Percentiles rank a stretch among this genome's conserved stretches.
phyloP scores from a whole-genome alignment of 2,888 invertebrate species.

The Melanargia galathea region DNA sequence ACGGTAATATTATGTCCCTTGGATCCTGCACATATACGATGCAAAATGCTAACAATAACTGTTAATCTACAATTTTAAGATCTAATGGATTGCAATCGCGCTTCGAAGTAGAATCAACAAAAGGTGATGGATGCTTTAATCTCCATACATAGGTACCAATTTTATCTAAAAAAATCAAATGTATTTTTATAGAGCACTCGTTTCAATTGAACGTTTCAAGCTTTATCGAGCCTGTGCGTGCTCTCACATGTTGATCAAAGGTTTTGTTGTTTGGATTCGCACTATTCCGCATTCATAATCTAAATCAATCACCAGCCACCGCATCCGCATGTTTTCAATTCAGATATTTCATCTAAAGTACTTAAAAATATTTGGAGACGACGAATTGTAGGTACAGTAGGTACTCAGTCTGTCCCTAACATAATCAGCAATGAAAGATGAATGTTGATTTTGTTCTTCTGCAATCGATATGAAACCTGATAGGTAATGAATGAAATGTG shows the following conservation, averaged over 20 bases:
- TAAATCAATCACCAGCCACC: background rate
- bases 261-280: constrained; percentile 18
- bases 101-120: background rate
- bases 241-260: constrained; percentile 27
- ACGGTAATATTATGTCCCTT: too few relatives aligned
- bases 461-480: too few relatives aligned
- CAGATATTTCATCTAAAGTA: too few relatives aligned
- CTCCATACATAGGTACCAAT: background rate
- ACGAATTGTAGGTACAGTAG: too few relatives aligned
- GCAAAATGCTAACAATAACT: too few relatives aligned
- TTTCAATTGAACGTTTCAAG: constrained; percentile 25
- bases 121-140: constrained; percentile 18
- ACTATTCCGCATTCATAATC: background rate
- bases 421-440: too few relatives aligned
- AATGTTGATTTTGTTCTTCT: too few relatives aligned
- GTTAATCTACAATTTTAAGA: background rate
- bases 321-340: background rate
- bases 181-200: constrained; percentile 12
- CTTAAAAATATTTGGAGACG: too few relatives aligned
- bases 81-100: background rate
- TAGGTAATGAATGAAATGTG: too few relatives aligned
- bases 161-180: constrained; percentile 11
- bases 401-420: too few relatives aligned
- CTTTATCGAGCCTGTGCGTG: constrained; percentile 23
- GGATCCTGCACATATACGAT: too few relatives aligned